phyloP scores from a whole-genome alignment of 2,113 vertebrate species.

The Sardina pilchardus region DNA sequence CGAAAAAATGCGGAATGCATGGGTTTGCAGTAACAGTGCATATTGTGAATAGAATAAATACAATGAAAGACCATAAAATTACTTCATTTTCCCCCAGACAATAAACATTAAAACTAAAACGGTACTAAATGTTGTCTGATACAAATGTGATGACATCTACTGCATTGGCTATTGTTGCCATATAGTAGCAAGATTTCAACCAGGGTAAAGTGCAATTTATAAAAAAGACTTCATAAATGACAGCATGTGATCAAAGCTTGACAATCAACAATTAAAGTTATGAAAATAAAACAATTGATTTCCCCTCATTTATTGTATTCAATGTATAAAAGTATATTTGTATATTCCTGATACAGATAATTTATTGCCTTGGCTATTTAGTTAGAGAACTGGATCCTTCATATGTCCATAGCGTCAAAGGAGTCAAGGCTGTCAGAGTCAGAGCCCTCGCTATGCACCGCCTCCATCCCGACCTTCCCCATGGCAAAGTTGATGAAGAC shows the following conservation, averaged over 20 bases:
- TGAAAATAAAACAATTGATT: neutral
- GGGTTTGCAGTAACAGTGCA: neutral
- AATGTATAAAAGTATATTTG: neutral
- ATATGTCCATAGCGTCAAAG: slow-evolving; percentile 27
- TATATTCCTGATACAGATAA: neutral
- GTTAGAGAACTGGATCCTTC: neutral
- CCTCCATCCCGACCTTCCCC: slow-evolving; percentile 68
- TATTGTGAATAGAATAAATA: neutral
- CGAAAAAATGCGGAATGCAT: neutral
- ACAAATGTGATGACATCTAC: neutral
- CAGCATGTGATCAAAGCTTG: neutral
- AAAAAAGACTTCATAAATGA: neutral
- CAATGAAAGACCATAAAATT: neutral
- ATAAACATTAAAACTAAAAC: neutral
- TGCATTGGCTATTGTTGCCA: neutral
- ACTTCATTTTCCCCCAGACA: neutral
- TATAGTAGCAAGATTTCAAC: neutral
- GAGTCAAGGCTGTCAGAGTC: slow-evolving; percentile 46
- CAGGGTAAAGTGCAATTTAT: neutral
- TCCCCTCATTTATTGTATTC: neutral
- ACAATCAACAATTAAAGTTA: neutral
- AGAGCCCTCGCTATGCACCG: slow-evolving; percentile 38
- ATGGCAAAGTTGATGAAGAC: slow-evolving; percentile 97
- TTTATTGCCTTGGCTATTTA: neutral
- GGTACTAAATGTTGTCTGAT: neutral